A percentile compares a stretch with the other conserved stretches of the same genome.
These are phyloP conservation scores for Thaumetopoea pityocampa DNA, from an alignment of 1,140 invertebrate species.

Conservation along the genomic window DNA sequence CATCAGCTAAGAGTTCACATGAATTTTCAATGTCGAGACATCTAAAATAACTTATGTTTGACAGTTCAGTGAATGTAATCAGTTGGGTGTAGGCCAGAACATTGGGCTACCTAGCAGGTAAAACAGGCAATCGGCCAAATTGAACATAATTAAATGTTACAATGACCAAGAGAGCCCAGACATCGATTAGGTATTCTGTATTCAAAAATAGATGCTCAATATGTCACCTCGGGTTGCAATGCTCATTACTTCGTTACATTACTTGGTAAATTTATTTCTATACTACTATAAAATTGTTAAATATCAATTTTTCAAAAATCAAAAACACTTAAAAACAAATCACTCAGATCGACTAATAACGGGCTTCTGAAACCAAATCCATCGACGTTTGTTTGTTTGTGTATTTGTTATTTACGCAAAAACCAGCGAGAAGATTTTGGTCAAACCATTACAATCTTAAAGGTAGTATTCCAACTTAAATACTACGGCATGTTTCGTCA, in stretches of 20 bases:
- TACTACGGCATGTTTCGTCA: too few species aligned
- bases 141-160: conserved; percentile 72
- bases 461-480: too few species aligned
- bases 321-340: too few species aligned
- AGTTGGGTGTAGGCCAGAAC: conserved; percentile 55
- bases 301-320: too few species aligned
- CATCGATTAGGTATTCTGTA: conserved; percentile 41
- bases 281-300: background rate
- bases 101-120: conserved; percentile 67
- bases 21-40: conserved; percentile 63
- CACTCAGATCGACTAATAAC: too few species aligned
- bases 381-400: too few species aligned
- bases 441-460: too few species aligned
- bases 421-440: too few species aligned
- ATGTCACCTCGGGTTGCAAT: conserved; percentile 23
- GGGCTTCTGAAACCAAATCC: too few species aligned
- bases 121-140: conserved; percentile 66
- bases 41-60: conserved; percentile 75
- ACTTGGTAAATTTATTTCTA: background rate
- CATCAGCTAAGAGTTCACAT: conserved; percentile 29
- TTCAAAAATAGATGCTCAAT: conserved; percentile 41
- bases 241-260: conserved; percentile 2
- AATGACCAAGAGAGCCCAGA: conserved; percentile 59
- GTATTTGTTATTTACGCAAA: too few species aligned
- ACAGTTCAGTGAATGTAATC: conserved; percentile 72